Base-by-base conservation (phyloP, 1,140 invertebrate species). In the Aplysia californica region DNA sequence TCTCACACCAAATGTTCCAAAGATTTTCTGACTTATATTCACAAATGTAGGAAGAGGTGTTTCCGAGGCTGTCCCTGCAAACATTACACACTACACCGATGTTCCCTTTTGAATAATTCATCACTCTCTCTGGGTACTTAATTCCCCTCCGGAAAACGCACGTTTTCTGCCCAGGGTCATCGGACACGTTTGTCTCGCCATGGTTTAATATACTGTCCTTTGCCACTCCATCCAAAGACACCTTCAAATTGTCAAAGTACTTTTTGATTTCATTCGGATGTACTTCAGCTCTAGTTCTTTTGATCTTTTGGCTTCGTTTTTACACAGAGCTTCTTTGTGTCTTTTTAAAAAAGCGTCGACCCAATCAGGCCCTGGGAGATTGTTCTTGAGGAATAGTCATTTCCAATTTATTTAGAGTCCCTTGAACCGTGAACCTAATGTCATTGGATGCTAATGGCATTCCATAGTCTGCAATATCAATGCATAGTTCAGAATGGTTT, bases 161-260 rank as follows among this genome's bases (percentile, higher is more conserved):
- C 82, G 85, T 88, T 55, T 83, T 84, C 23, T 69, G 79, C 31
- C 87, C 87, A 10, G 87, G 89, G 76, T 91, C 87, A 84, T 90
- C 89, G 6, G 75, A 78, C 3, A 91, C 41, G 77, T 91, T 90
- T 6, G 88, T 90, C 80, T 90, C 89, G 79, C 89, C 89, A 75
- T 89, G 90, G 56, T 77, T 77, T 6, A 77, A n/a, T 21, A 71
- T 70, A 50, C 72, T 56, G 10, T 64, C 55, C 10, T 36, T 33
- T 21, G 31, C 26, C 68, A 72, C 75, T 71, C 41, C 55, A 38
- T 74, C 36, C 5, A 65, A 35, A 58, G 70, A 35, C 36, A 58
- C 21, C 29, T 10, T 21, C 26, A 72, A 35, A 36, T 72, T 56
- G n/a, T 72, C 35, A 59, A 72, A 72, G 36, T 72, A 72, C n/a